A percentile compares a stretch with the other conserved stretches of the same genome.
Conservation (phyloP, 2,797 vertebrate genomes). For the Pseudomugil gertrudae region DNA sequence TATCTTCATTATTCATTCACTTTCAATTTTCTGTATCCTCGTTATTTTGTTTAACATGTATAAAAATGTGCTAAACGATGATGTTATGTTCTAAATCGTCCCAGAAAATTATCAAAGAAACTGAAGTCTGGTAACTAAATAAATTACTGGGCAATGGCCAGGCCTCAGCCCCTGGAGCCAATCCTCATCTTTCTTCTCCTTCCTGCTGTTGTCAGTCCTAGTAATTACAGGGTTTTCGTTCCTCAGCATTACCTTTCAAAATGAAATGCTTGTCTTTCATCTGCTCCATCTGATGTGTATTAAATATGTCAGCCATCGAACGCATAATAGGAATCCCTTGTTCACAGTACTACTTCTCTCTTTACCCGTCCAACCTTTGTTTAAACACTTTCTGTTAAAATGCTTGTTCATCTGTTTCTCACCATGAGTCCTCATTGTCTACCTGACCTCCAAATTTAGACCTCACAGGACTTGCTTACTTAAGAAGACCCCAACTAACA, state of each 20-base stretch:
- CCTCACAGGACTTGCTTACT: conserved; percentile 58
- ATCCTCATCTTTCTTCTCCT: conserved; percentile 31
- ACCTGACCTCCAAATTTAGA: conserved; percentile 49
- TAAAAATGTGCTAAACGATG: not conserved
- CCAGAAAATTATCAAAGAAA: conserved; percentile 37
- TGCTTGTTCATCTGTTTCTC: conserved; percentile 37
- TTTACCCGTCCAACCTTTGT: conserved; percentile 6
- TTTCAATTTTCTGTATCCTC: too few relatives aligned
- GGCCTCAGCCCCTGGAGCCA: conserved; percentile 40
- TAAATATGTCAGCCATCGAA: conserved; percentile 23
- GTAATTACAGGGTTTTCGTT: conserved; percentile 37
- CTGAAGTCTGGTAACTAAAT: conserved; percentile 48
- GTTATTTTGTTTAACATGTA: too few relatives aligned
- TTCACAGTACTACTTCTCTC: conserved; percentile 5
- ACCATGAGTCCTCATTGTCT: conserved; percentile 52
- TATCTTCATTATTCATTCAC: not conserved
- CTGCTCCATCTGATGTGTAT: conserved; percentile 44
- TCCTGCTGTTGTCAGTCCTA: conserved; percentile 40
- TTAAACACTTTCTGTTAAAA: conserved; percentile 26
- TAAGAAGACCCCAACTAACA: conserved; percentile 44
- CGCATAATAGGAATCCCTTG: conserved; percentile 28
- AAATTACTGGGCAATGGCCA: conserved; percentile 45
- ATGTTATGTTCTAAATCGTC: not conserved
- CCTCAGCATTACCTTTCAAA: conserved; percentile 39
- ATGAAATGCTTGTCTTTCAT: conserved; percentile 53